Evolutionary conservation across 2,113 vertebrate species (phyloP), one percentile per base, ranked within the genome.

Genomic region (Antennarius striatus): DNA sequence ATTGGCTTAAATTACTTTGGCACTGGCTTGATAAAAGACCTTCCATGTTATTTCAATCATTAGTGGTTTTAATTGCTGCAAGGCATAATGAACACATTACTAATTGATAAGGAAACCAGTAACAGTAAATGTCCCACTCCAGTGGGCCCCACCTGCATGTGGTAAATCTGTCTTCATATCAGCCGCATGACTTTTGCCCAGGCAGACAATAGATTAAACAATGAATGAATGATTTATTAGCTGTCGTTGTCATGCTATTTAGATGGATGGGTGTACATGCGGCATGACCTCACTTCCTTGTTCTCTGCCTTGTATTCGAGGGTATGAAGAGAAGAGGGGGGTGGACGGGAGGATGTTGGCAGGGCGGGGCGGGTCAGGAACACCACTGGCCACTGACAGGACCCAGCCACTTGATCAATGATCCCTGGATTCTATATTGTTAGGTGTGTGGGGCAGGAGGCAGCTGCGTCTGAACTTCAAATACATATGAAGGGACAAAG

Each of bases 181-280:
- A 89, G 86, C 83, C 72, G 47, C 86, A 70, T 84, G 88, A 90
- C 89, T 91, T 90, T 86, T 90, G 90, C 89, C 88, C 82, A 56
- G 85, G 87, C 86, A 92, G 90, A 91, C 90, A 91, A 92, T 93
- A 91, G 93, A 92, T 93, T 94, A 92, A 93, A 94, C 92, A 91
- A 93, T 93, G 93, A 93, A 93, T 94, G 92, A 92, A 92, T 94
- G 93, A 94, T 93, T 93, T 94, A 94, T 94, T 93, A 92, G 91
- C 91, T 91, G 87, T 91, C 86, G 90, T 89, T 93, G 92, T 92
- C 92, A 90, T 88, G 88, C 89, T 90, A 92, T 91, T 93, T 94
- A 94, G 92, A 94, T 93, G 92, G 92, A 94, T 94, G 91, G 91
- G 82, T 87, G 88, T 93, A 92, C 92, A 94, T 71, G 84, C 81